Conservation (phyloP, 2,797 vertebrate species). For the Chanos chanos region DNA sequence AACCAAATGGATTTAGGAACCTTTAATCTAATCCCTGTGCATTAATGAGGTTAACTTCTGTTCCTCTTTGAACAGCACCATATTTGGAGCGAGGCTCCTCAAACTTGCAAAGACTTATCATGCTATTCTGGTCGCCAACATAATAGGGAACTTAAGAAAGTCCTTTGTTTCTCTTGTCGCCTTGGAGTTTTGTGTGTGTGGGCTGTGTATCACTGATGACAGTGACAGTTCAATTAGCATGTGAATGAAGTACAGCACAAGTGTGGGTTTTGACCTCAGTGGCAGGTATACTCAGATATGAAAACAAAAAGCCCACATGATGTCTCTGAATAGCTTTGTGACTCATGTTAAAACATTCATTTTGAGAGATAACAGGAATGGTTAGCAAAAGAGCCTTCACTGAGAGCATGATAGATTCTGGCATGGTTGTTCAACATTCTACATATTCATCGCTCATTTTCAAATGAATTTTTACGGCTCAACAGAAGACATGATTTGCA, state of each 20-base stretch:
- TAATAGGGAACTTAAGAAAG: conserved; percentile 25
- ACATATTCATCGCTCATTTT: too few species aligned
- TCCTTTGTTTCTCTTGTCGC: conserved; percentile 17
- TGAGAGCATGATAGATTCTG: too few species aligned
- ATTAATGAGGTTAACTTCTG: conserved; percentile 38
- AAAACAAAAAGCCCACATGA: not conserved
- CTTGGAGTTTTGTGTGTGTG: conserved; percentile 30
- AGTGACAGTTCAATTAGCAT: conserved; percentile 52
- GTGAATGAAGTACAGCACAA: conserved; percentile 44
- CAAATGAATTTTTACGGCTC: too few species aligned
- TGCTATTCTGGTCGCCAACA: conserved; percentile 57
- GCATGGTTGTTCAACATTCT: too few species aligned
- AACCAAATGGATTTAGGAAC: conserved; percentile 38
- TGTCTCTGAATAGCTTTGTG: not conserved
- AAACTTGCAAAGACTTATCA: conserved; percentile 14
- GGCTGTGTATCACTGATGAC: conserved; percentile 45
- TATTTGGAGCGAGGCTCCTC: conserved; percentile 32
- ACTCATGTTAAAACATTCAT: not conserved
- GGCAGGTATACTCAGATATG: conserved; percentile 12
- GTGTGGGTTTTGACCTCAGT: conserved; percentile 45
- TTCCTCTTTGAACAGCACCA: conserved; percentile 36
- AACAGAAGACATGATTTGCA: too few species aligned
- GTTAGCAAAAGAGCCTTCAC: too few species aligned
- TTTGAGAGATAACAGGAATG: not conserved
- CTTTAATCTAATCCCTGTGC: conserved; percentile 44